These are phyloP conservation scores for Epinotia nisella DNA, from an alignment of 2,888 invertebrate species.

Conservation along the genomic window DNA sequence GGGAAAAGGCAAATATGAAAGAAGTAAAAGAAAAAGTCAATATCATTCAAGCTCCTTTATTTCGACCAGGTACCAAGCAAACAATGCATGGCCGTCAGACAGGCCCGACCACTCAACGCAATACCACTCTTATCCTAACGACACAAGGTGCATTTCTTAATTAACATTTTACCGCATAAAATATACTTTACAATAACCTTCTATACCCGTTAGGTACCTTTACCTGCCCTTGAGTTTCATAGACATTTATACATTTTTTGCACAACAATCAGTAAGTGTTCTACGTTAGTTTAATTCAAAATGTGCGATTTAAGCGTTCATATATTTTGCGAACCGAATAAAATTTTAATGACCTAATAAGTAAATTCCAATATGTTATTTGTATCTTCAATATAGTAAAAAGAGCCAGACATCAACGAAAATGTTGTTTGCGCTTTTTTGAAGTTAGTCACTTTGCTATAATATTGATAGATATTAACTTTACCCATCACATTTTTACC, in stretches of 20 bases:
- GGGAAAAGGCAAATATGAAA: background rate
- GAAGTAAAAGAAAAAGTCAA: slow-evolving; percentile 29
- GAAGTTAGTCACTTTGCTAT: background rate
- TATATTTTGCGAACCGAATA: slow-evolving; percentile 61
- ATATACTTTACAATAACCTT: slow-evolving; percentile 42
- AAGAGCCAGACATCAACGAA: background rate
- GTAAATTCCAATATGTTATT: slow-evolving; percentile 12
- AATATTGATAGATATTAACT: background rate
- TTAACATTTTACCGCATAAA: slow-evolving; percentile 42
- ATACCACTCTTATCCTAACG: slow-evolving; percentile 38
- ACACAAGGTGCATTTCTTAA: slow-evolving; percentile 40
- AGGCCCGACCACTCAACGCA: slow-evolving; percentile 50
- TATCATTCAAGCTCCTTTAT: slow-evolving; percentile 80
- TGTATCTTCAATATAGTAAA: background rate
- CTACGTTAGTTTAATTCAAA: slow-evolving; percentile 63
- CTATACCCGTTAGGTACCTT: slow-evolving; percentile 23
- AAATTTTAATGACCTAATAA: slow-evolving; percentile 46
- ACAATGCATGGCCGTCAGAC: slow-evolving; percentile 39
- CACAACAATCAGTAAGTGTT: slow-evolving; percentile 62
- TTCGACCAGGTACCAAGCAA: slow-evolving; percentile 67
- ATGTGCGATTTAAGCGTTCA: slow-evolving; percentile 75
- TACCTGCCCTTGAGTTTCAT: slow-evolving; percentile 24
- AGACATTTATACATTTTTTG: slow-evolving; percentile 45
- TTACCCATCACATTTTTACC: background rate
- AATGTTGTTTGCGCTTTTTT: background rate